Conservation (phyloP, 2,797 vertebrate genomes). For the Rousettus madagascariensis region DNA sequence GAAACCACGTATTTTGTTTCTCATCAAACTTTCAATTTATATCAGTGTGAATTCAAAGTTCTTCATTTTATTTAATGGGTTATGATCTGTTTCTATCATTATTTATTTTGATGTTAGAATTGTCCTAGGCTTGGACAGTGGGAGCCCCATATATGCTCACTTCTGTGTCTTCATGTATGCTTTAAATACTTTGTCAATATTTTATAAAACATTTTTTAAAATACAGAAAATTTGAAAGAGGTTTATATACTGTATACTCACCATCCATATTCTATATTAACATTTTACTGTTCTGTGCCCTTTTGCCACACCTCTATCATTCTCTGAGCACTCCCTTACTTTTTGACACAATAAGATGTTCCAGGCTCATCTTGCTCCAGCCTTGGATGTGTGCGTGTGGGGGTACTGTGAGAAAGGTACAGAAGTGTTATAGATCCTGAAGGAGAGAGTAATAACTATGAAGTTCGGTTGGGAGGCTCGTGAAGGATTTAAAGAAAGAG, state of each 20-base stretch:
- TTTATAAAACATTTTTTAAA: constrained; percentile 34
- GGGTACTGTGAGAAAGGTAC: neutral
- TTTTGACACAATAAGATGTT: neutral
- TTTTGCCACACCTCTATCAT: neutral
- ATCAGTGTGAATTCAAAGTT: neutral
- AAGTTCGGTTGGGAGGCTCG: neutral
- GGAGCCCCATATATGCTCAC: neutral
- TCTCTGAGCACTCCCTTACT: neutral
- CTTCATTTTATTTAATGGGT: neutral
- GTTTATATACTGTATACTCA: neutral
- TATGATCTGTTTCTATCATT: neutral
- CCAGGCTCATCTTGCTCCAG: neutral
- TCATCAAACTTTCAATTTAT: constrained; percentile 26
- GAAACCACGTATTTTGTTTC: constrained; percentile 23
- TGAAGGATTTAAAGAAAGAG: constrained; percentile 39
- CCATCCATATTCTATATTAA: neutral
- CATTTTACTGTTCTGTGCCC: neutral
- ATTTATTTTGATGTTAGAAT: constrained; percentile 31
- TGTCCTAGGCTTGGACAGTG: neutral
- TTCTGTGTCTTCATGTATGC: constrained; percentile 6
- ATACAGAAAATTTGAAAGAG: neutral
- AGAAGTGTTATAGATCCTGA: constrained; percentile 15
- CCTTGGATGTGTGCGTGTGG: neutral
- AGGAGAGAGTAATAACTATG: neutral
- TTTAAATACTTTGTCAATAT: neutral